Percentiles rank a stretch among this genome's conserved stretches.
Evolutionary conservation across 2,113 vertebrate species (phyloP).

Genomic region (Eudyptes chrysolophus): DNA sequence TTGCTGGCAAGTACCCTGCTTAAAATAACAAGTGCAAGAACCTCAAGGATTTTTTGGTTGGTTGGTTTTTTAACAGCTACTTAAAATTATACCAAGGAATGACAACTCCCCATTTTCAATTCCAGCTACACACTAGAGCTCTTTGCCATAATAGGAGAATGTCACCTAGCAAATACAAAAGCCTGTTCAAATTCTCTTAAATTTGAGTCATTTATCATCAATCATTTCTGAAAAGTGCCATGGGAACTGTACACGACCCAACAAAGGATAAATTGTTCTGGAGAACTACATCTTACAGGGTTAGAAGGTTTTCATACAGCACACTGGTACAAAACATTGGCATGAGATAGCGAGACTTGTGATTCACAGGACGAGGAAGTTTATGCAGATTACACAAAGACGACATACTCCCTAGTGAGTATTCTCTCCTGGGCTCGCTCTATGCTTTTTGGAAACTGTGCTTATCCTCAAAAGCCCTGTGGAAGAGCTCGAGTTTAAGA

Average conservation of each 20-base stretch:
- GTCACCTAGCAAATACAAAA: background rate
- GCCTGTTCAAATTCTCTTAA: background rate
- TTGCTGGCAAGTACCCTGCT: background rate
- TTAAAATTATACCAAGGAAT: background rate
- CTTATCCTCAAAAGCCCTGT: background rate
- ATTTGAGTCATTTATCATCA: background rate
- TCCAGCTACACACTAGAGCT: background rate
- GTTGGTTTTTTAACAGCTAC: background rate
- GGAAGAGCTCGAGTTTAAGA: accelerated
- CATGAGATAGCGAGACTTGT: background rate
- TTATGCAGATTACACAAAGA: background rate
- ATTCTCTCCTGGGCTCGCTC: background rate
- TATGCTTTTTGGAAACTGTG: background rate
- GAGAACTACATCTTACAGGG: background rate
- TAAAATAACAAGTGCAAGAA: background rate
- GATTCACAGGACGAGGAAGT: accelerated
- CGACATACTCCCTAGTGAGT: background rate
- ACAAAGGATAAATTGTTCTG: background rate
- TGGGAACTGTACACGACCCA: background rate
- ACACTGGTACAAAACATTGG: background rate
- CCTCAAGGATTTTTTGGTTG: background rate
- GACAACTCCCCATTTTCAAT: background rate
- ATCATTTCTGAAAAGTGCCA: background rate
- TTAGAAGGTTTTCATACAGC: background rate
- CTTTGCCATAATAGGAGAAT: background rate